A percentile compares a stretch with the other conserved stretches of the same genome.
These are phyloP conservation scores for Discoglossus pictus DNA, from an alignment of 2,797 vertebrate species.

Conservation along the genomic window DNA sequence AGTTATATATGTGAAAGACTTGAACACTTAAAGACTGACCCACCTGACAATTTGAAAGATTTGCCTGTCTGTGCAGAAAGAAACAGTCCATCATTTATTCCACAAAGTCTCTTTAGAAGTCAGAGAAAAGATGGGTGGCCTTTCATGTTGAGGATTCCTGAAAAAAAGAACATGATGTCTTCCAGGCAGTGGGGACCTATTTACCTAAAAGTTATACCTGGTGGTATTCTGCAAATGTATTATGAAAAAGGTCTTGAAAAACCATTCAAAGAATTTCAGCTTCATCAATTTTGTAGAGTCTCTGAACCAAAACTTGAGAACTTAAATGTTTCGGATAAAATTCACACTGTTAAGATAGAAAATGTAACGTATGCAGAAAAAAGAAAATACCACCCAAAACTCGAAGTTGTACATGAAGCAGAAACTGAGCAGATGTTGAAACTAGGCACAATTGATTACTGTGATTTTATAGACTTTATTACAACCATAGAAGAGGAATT, in stretches of 20 bases:
- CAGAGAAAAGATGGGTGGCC: conserved; percentile 85
- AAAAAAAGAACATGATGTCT: conserved; percentile 98
- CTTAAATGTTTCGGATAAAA: conserved; percentile 85
- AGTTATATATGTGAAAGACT: conserved; percentile 87
- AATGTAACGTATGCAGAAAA: conserved; percentile 86
- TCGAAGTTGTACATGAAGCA: conserved; percentile 81
- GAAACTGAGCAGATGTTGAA: conserved; percentile 93
- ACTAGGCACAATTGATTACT: conserved; percentile 84
- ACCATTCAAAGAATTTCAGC: conserved; percentile 93
- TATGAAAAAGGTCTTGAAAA: conserved; percentile 95
- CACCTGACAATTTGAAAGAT: conserved; percentile 55
- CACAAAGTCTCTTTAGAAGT: conserved; percentile 80
- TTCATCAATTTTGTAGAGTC: conserved; percentile 82
- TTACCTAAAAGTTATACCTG: conserved; percentile 84
- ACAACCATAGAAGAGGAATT: conserved; percentile 87
- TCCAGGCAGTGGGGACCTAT: conserved; percentile 97
- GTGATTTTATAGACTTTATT: conserved; percentile 85
- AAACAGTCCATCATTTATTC: conserved; percentile 64
- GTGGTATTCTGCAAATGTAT: conserved; percentile 91
- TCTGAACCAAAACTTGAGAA: conserved; percentile 90
- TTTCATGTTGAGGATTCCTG: conserved; percentile 94
- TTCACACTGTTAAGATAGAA: conserved; percentile 91
- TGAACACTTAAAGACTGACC: conserved; percentile 73
- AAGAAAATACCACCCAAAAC: conserved; percentile 88
- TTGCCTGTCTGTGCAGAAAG: conserved; percentile 27